Evolutionary conservation across 1,140 invertebrate species (phyloP).

Genomic region (Octopus sinensis): DNA sequence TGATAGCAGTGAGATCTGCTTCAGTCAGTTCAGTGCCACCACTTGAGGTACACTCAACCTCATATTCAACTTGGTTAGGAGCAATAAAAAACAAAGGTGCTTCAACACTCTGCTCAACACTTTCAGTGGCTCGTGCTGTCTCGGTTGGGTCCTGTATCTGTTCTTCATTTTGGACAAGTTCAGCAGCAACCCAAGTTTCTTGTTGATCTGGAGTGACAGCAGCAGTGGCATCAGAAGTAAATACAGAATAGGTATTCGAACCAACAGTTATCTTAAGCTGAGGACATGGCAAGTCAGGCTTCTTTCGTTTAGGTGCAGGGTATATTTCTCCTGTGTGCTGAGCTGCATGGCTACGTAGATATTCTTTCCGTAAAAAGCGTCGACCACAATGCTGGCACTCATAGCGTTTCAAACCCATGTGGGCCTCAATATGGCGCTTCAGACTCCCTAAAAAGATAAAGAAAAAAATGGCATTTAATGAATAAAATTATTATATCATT

Average conservation of each 20-base stretch:
- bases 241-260: constrained; percentile 5
- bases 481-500: too few species aligned
- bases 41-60: constrained; percentile 32
- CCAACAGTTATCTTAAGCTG: constrained; percentile 12
- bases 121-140: constrained; percentile 10
- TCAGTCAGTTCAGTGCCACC: constrained; percentile 25
- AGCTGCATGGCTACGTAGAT: constrained; percentile 36
- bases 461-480: not conserved
- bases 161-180: constrained; percentile 18
- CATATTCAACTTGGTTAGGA: constrained; percentile 28
- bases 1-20: constrained; percentile 31
- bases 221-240: not conserved
- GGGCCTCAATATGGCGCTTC: constrained; percentile 37
- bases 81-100: constrained; percentile 17
- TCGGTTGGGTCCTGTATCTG: constrained; percentile 15
- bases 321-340: constrained; percentile 21
- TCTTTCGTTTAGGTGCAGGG: not conserved
- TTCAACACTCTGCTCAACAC: constrained; percentile 19
- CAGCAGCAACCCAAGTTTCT: not conserved
- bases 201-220: not conserved
- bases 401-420: constrained; percentile 28
- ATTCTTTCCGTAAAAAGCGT: constrained; percentile 42
- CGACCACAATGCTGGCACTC: constrained; percentile 37
- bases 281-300: not conserved
- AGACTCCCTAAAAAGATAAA: constrained; percentile 36